A percentile compares a stretch with the other conserved stretches of the same genome.
Evolutionary conservation across 2,113 vertebrate genomes (phyloP).

Genomic region (Brachypodius melanocephalos): DNA sequence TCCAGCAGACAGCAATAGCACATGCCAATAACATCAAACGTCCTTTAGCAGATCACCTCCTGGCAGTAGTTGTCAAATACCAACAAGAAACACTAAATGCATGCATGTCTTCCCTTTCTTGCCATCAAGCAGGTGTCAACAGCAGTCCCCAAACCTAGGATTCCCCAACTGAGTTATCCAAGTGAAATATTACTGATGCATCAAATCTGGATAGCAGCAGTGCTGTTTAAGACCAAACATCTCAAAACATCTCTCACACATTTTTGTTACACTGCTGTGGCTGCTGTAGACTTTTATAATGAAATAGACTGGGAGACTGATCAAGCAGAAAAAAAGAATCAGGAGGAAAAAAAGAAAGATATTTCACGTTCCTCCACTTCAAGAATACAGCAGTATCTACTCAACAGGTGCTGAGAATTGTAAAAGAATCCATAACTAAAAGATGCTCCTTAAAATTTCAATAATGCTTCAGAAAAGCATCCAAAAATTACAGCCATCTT

Average conservation of each 20-base stretch:
- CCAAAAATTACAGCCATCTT: background rate
- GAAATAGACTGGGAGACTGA: background rate
- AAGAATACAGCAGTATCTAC: background rate
- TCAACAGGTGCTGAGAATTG: background rate
- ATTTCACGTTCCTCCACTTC: background rate
- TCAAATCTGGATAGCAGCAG: background rate
- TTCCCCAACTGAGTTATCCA: background rate
- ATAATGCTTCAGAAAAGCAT: background rate
- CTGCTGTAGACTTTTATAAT: background rate
- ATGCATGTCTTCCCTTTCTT: background rate
- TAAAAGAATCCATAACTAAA: background rate
- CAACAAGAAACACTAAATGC: background rate
- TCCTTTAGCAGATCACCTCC: background rate
- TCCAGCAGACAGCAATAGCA: background rate
- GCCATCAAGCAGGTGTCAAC: background rate
- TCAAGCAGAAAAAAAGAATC: background rate
- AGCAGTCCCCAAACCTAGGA: background rate
- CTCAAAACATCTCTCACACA: background rate
- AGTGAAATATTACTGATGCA: background rate
- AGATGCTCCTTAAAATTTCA: background rate
- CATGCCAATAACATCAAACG: rapidly evolving
- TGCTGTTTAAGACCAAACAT: background rate
- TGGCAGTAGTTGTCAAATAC: background rate
- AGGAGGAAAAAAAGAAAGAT: background rate
- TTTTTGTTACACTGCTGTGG: background rate